Conservation (phyloP, 2,888 invertebrate species). For the Drosophila neonasuta region DNA sequence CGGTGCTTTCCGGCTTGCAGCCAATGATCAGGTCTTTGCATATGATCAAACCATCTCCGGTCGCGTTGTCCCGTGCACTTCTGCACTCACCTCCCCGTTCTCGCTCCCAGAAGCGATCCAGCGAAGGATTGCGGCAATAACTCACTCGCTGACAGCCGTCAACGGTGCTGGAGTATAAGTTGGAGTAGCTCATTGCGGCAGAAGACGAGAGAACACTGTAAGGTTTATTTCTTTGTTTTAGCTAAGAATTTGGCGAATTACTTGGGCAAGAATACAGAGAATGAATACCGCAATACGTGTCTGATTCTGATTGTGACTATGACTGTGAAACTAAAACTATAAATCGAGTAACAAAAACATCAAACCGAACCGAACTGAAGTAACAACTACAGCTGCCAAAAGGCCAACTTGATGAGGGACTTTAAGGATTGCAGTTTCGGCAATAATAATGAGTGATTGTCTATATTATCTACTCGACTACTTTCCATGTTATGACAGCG, state of each 20-base stretch:
- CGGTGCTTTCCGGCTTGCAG: constrained; percentile 55
- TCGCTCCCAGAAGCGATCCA: not conserved
- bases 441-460: too few species aligned
- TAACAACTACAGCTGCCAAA: too few species aligned
- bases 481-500: too few species aligned
- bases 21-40: constrained; percentile 53
- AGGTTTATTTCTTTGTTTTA: not conserved
- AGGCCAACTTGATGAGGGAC: not conserved
- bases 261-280: not conserved
- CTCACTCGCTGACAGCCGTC: constrained; percentile 43
- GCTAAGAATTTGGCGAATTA: not conserved
- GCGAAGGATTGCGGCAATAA: constrained; percentile 18
- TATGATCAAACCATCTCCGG: constrained; percentile 46
- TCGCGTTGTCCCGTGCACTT: constrained; percentile 1
- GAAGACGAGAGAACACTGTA: not conserved
- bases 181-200: constrained; percentile 10
- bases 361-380: not conserved
- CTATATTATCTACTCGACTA: too few species aligned
- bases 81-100: not conserved
- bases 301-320: constrained; percentile 6
- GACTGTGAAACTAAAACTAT: not conserved
- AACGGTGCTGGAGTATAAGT: constrained; percentile 3
- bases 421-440: too few species aligned
- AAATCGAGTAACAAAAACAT: not conserved
- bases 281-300: not conserved